Base-by-base conservation (phyloP, 2,888 invertebrate species). In the Orchesella flavescens region DNA sequence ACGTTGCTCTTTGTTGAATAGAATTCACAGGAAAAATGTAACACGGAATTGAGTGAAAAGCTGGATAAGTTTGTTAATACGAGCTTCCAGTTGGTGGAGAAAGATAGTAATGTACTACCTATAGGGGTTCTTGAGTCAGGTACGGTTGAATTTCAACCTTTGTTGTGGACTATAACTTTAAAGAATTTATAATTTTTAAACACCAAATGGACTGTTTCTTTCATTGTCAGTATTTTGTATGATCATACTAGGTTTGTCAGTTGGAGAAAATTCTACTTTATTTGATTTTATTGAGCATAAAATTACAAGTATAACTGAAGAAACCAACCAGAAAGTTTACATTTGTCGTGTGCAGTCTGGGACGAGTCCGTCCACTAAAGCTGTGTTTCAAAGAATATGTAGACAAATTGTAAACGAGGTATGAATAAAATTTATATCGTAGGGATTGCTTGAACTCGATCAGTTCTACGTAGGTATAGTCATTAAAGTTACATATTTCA, bases 171-270 rank as follows among this genome's bases (percentile, higher is more conserved):
- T 7, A 44, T 44, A 44, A 9, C 12, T 15, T 49, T 49, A n/a
- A 34, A 63, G 21, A 12, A 12, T 21, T 19, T 19, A 10, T 59
- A 59, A 19, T 21, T 59, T 19, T 59, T 4, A 34, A 34, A 34
- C 7, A 34, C 34, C 7, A 34, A 34, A 34, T n/a, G n/a, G n/a
- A n/a, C n/a, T n/a, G n/a, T n/a, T n/a, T n/a, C n/a, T n/a, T n/a
- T n/a, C n/a, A n/a, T n/a, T n/a, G n/a, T n/a, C n/a, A n/a, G n/a
- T 34, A 34, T 34, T 34, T 34, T 34, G n/a, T n/a, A n/a, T n/a
- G n/a, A n/a, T n/a, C n/a, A n/a, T n/a, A n/a, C 1, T 59, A 83
- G 85, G 86, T 23, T 59, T 86, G 13, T 84, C 85, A 44, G 24
- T 68, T 10, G 74, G 82, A 24, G 86, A 86, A 75, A 85, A 86